Base-by-base conservation (phyloP, 2,888 invertebrate species). In the Lutraria lutraria region DNA sequence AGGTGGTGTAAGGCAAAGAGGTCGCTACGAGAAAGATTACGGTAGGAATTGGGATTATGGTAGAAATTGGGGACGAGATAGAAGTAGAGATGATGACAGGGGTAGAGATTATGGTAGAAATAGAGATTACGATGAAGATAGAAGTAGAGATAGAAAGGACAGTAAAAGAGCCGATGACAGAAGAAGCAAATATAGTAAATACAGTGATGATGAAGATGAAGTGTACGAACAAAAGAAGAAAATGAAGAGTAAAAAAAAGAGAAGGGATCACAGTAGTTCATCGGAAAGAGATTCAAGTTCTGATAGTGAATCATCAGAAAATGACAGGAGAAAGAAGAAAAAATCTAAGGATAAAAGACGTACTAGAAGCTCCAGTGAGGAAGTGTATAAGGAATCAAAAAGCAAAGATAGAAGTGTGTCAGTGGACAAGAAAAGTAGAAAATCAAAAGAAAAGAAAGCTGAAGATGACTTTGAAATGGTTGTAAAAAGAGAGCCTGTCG, bases 321-420 rank as follows among this genome's bases (percentile, higher is more conserved):
- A 86, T 25, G 81, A 54, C 53, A 84, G 29, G 56, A 86, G 76
- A 84, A 81, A 85, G 29, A 81, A 81, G 2, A 80, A 83, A 63
- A 82, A 76, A 52, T 25, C 16, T 8, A 52, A 31, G 31, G 82
- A 21, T 56, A 56, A 79, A 25, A 82, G 43, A 16, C 43, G 63
- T 79, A 15, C 43, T n/a, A 87, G 52, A 85, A 87, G 81, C 21
- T 84, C 76, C 31, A 84, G 84, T 80, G 60, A 10, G 31, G 85
- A 80, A 34, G n/a, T n/a, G 25, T 54, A 43, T 29, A 84, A 53
- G 53, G 76, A 85, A 54, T 34, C 21, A 15, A 72, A 43, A 34
- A 25, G 53, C 29, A 80, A 85, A 80, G 80, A 85, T n/a, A 85
- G 85, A 85, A 60, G 60, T 85, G 54, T 60, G 0, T 85, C 85